A percentile compares a stretch with the other conserved stretches of the same genome.
Evolutionary conservation across 2,797 vertebrate species (phyloP).

Genomic region (Hoplostethus atlanticus): DNA sequence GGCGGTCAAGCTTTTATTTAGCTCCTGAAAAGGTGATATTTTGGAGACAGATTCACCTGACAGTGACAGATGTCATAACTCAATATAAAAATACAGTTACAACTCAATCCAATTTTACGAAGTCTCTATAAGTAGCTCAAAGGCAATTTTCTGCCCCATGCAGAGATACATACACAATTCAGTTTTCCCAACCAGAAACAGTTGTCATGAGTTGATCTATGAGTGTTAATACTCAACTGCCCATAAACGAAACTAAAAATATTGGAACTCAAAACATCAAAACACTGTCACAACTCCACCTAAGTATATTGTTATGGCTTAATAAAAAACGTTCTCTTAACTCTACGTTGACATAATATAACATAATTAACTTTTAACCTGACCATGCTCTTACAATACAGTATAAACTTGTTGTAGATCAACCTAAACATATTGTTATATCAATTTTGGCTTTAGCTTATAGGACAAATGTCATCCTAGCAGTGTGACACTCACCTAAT

Average conservation of each 20-base stretch:
- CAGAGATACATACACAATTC: slow-evolving; percentile 4
- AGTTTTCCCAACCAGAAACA: slow-evolving; percentile 1
- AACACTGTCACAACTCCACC: neutral
- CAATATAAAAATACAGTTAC: neutral
- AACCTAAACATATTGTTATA: neutral
- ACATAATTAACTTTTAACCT: neutral
- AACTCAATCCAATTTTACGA: neutral
- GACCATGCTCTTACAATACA: neutral
- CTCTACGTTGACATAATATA: no score
- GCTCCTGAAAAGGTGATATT: no score
- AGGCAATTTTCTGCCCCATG: neutral
- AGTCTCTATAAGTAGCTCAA: neutral
- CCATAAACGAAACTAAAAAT: slow-evolving; percentile 13
- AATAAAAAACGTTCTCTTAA: no score
- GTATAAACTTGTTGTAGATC: neutral
- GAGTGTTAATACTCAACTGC: neutral
- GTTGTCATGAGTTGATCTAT: slow-evolving; percentile 10
- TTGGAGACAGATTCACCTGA: no score
- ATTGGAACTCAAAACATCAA: neutral
- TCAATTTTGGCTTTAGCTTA: neutral
- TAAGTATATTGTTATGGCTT: no score
- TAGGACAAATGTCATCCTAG: neutral
- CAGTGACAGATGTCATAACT: neutral
- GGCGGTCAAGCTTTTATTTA: no score
- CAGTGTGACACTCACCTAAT: neutral